These are phyloP conservation scores for Varroa destructor DNA, from an alignment of 1,140 invertebrate genomes.

Conservation along the genomic window DNA sequence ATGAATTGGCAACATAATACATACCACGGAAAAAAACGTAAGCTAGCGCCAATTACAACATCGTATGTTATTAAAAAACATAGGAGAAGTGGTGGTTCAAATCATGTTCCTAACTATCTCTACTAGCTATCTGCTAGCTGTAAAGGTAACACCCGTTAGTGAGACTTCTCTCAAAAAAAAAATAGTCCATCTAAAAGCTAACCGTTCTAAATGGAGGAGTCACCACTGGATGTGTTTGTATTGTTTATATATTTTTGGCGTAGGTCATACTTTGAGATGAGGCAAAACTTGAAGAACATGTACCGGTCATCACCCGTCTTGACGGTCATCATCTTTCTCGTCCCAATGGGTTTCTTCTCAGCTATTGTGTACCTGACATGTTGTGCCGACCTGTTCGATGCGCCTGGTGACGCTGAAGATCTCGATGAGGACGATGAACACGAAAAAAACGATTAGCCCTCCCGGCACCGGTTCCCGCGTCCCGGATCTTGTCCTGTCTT, in stretches of 20 bases:
- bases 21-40: too few relatives aligned
- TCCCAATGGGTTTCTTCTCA: slow-evolving; percentile 77
- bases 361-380: slow-evolving; percentile 85
- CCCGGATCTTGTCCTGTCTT: too few relatives aligned
- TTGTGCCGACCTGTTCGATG: slow-evolving; percentile 81
- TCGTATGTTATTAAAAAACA: too few relatives aligned
- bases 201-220: too few relatives aligned
- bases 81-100: too few relatives aligned
- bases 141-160: too few relatives aligned
- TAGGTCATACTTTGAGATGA: slow-evolving; percentile 51
- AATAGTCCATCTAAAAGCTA: too few relatives aligned
- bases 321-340: slow-evolving; percentile 64
- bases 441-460: slow-evolving; percentile 19
- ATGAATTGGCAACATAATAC: too few relatives aligned
- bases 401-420: slow-evolving; percentile 64
- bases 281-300: slow-evolving; percentile 60
- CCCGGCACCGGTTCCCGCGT: not conserved
- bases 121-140: too few relatives aligned
- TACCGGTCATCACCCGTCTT: slow-evolving; percentile 51
- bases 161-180: too few relatives aligned
- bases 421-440: slow-evolving; percentile 10
- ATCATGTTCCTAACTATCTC: too few relatives aligned
- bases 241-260: slow-evolving; percentile 41
- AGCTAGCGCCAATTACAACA: too few relatives aligned
- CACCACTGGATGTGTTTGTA: slow-evolving; percentile 51